Evolutionary conservation across 2,888 invertebrate genomes (phyloP).

Genomic region (Noctua janthina): DNA sequence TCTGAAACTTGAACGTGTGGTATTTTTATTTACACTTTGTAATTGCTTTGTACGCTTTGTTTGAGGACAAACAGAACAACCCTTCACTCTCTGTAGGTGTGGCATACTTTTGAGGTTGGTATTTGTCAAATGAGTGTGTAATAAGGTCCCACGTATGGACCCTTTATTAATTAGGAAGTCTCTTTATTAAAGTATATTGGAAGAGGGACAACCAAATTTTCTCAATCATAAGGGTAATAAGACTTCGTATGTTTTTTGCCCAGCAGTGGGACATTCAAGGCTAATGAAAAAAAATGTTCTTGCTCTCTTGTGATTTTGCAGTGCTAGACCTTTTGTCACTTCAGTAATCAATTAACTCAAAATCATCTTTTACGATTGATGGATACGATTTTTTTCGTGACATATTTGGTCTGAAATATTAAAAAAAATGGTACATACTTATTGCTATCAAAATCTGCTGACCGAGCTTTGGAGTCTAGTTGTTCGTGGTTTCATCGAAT

Average conservation of each 20-base stretch:
- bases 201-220: neutral
- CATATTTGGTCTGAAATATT: neutral
- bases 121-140: constrained; percentile 9
- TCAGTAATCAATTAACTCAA: neutral
- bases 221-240: neutral
- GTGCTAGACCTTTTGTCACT: neutral
- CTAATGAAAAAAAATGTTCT: too few species aligned
- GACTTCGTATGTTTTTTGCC: too few species aligned
- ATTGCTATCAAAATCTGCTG: neutral
- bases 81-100: neutral
- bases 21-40: constrained; percentile 50
- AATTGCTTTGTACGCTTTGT: constrained; percentile 45
- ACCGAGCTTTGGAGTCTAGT: neutral
- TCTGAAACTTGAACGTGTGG: constrained; percentile 53
- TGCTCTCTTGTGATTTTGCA: neutral
- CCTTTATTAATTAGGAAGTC: constrained; percentile 9
- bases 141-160: constrained; percentile 13
- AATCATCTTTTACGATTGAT: neutral
- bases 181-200: too few species aligned
- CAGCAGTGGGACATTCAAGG: too few species aligned
- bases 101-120: constrained; percentile 6
- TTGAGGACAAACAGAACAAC: constrained; percentile 17
- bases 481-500: neutral
- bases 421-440: neutral
- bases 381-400: neutral